Percentiles rank a stretch among this genome's conserved stretches.
Conservation (phyloP, 1,140 invertebrate species). For the Lordiphosa mommai region DNA sequence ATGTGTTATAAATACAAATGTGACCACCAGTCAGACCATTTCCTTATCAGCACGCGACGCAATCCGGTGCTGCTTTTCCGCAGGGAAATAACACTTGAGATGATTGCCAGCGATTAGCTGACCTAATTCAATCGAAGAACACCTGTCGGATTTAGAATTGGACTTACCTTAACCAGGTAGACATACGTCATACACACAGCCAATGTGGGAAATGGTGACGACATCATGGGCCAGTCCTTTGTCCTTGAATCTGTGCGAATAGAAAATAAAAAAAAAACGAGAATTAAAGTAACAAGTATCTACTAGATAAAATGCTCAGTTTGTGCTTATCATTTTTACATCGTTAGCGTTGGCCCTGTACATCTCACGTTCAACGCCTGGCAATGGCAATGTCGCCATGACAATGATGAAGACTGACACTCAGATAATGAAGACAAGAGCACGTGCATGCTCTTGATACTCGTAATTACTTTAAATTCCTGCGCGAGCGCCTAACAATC, state of each 20-base stretch:
- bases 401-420: conserved; percentile 7
- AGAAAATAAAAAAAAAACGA: conserved; percentile 6
- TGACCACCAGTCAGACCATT: conserved; percentile 2
- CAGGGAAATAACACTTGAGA: conserved; percentile 32
- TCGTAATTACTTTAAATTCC: not conserved
- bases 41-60: conserved; percentile 12
- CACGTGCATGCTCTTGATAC: too few species aligned
- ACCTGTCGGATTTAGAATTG: conserved; percentile 13
- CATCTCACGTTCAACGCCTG: conserved; percentile 18
- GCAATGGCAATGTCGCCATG: conserved; percentile 15
- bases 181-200: conserved; percentile 88
- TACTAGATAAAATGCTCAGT: conserved; percentile 35
- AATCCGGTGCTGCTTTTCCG: conserved; percentile 12
- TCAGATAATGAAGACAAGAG: not conserved
- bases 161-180: conserved; percentile 87
- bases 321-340: conserved; percentile 44
- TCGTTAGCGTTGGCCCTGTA: conserved; percentile 52
- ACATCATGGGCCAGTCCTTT: conserved; percentile 91
- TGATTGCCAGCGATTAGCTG: conserved; percentile 9
- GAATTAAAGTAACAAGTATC: conserved; percentile 11
- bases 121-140: conserved; percentile 20
- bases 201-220: conserved; percentile 89
- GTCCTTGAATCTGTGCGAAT: conserved; percentile 86
- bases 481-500: conserved; percentile 5
- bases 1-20: conserved; percentile 7